Evolutionary conservation across 2,888 invertebrate species (phyloP), one percentile per base, ranked within the genome.

Genomic region (Leptinotarsa haldemani): DNA sequence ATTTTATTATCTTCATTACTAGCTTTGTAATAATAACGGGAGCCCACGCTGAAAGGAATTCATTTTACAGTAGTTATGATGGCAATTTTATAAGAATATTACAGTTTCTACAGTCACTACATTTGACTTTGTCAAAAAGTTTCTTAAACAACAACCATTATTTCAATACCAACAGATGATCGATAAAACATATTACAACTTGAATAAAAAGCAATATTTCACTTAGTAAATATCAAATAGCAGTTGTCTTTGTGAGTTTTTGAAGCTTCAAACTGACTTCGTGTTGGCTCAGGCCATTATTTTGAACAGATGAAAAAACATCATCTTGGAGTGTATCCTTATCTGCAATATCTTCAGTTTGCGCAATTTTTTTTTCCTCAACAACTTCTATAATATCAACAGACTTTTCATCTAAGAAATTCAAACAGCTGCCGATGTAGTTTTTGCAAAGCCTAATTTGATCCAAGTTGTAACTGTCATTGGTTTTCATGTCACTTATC

Each of bases 331-430:
- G 61, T 68, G 73, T n/a, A 20, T 71, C 18, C 52, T 65, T 65
- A 50, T 77, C 3, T 22, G n/a, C 9, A 13, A 56, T 12, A 18
- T 20, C 20, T 7, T 40, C 30, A 12, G 5, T n/a, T 40, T 61
- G 30, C 1, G 13, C n/a, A 61, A n/a, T 1, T n/a, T n/a, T 30
- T 0, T 61, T 16, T 13, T 40, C 58, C 7, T 58, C 58, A 25
- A 58, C 25, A 22, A 7, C 15, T 13, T 20, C 18, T n/a, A 18
- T 69, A 30, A 70, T 61, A 12, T 74, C 79, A 0, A 72, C 64
- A 1, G 82, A 80, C 69, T 77, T 78, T 61, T 83, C 82, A 48
- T 83, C 81, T 56, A 83, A 72, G 70, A 83, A 83, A 48, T 73
- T 76, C 50, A 81, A 50, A 68, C 81, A 81, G 66, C 82, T 82